Percentiles rank a stretch among this genome's conserved stretches.
These are phyloP conservation scores for Nilaparvata lugens DNA, from an alignment of 1,140 invertebrate genomes.

Conservation along the genomic window DNA sequence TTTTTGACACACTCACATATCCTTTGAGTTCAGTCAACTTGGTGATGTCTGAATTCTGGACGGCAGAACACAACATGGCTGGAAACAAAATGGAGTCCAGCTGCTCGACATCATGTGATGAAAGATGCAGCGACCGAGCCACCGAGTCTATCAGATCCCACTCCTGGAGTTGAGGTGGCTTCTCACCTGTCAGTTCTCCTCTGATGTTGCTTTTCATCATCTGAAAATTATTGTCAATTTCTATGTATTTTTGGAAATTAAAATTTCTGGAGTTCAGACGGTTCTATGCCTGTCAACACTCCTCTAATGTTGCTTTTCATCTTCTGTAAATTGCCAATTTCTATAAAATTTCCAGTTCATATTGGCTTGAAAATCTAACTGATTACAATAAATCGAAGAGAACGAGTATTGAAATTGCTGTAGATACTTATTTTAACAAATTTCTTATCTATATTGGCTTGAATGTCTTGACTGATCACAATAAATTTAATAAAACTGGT, in stretches of 20 bases:
- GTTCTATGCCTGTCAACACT: slow-evolving; percentile 43
- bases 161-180: slow-evolving; percentile 36
- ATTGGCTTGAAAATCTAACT: too few relatives aligned
- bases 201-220: slow-evolving; percentile 46
- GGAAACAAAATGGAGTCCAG: slow-evolving; percentile 66
- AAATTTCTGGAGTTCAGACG: too few relatives aligned
- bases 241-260: too few relatives aligned
- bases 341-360: too few relatives aligned
- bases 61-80: slow-evolving; percentile 64
- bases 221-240: too few relatives aligned
- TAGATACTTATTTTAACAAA: too few relatives aligned
- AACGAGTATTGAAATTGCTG: too few relatives aligned
- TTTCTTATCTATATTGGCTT: too few relatives aligned
- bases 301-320: slow-evolving; percentile 51
- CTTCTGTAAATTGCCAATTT: slow-evolving; percentile 25
- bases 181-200: slow-evolving; percentile 49
- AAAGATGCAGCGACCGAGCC: slow-evolving; percentile 52
- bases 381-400: too few relatives aligned
- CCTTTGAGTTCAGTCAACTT: slow-evolving; percentile 43
- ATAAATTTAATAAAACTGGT: too few relatives aligned
- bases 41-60: slow-evolving; percentile 49
- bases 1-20: slow-evolving; percentile 32
- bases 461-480: too few relatives aligned
- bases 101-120: slow-evolving; percentile 56
- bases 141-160: slow-evolving; percentile 56